Conservation (phyloP, 2,888 invertebrate species). For the Epistrophe grossulariae region DNA sequence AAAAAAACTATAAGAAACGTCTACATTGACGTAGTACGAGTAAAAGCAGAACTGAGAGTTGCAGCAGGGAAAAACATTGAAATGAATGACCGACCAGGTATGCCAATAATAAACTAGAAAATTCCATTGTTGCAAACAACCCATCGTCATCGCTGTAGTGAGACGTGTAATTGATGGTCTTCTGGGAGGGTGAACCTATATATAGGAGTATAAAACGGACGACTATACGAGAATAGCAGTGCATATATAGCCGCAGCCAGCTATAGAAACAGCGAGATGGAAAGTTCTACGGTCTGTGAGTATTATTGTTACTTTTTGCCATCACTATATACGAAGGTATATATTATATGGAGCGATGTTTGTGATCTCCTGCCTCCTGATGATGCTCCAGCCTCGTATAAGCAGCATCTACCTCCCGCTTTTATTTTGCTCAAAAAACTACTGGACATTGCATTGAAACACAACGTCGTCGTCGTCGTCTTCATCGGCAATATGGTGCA, state of each 20-base stretch:
- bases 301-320: slow-evolving; percentile 63
- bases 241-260: slow-evolving; percentile 1
- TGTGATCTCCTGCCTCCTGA: not conserved
- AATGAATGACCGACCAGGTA: slow-evolving; percentile 75
- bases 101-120: slow-evolving; percentile 76
- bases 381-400: not conserved
- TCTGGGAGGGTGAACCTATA: slow-evolving; percentile 52
- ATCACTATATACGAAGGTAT: too few relatives aligned
- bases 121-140: slow-evolving; percentile 76
- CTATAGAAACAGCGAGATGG: slow-evolving; percentile 52
- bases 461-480: too few relatives aligned
- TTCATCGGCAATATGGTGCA: not conserved
- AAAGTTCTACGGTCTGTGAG: slow-evolving; percentile 70
- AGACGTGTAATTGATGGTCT: slow-evolving; percentile 71
- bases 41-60: not conserved
- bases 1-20: slow-evolving; percentile 19
- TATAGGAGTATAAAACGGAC: not conserved
- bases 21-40: slow-evolving; percentile 1
- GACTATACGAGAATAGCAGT: not conserved
- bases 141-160: slow-evolving; percentile 55
- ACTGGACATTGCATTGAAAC: slow-evolving; percentile 2
- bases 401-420: not conserved
- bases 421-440: not conserved
- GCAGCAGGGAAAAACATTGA: slow-evolving; percentile 48
- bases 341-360: slow-evolving; percentile 29